Evolutionary conservation across 2,888 invertebrate genomes (phyloP), one percentile per base, ranked within the genome.

Genomic region (Sesia apiformis): DNA sequence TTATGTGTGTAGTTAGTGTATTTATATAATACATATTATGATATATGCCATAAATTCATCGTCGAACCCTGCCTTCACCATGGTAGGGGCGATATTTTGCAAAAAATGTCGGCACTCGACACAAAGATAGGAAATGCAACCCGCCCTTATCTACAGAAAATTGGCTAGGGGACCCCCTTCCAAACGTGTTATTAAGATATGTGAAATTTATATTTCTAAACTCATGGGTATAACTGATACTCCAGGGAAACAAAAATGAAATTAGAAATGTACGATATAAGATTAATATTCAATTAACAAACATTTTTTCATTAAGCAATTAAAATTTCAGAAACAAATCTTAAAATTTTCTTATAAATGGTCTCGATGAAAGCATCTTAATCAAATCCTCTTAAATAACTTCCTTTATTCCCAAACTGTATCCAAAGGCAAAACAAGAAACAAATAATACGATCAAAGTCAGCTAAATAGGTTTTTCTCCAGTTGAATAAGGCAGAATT

Each of bases 381-480:
- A 56, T 56, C 55, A 56, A 57, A 60, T 54, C 51, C 43, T 53
- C 66, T 66, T 56, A 51, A 64, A 69, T 65, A 63, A 69, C 62
- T 65, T 61, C 55, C 58, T 62, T 67, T 63, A 69, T 69, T 69
- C 63, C 57, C 61, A 63, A 65, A 67, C 63, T 66, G 63, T 66
- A 69, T 72, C 63, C 64, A 63, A 72, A 74, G 60, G 69, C 72
- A 81, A 81, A 84, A 83, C 76, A 81, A 81, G 76, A 84, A 84
- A 84, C 81, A 83, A 85, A 86, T 85, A 85, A 84, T 78, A 79
- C 76, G 78, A 86, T 87, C 84, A 84, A 82, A 84, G 76, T 82
- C 79, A 71, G 78, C 79, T 85, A 86, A 87, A 86, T 87, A 86
- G 85, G 85, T 87, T 85, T 87, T 84, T 82, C 83, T 83, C 69